Evolutionary conservation across 2,888 invertebrate species (phyloP).

Genomic region (Pollenia griseotomentosa): DNA sequence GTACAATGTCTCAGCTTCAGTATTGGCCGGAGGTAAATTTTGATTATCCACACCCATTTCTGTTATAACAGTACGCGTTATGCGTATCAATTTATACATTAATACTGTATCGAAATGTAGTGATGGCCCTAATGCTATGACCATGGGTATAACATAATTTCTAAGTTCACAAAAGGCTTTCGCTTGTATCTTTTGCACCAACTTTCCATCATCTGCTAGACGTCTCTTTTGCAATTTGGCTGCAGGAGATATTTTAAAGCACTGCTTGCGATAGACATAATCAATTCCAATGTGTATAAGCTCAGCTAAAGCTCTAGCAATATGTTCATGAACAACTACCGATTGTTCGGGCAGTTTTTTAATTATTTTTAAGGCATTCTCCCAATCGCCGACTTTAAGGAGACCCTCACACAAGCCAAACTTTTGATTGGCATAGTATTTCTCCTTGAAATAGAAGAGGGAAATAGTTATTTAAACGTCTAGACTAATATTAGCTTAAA

Average conservation of each 20-base stretch:
- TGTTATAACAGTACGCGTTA: slow-evolving; percentile 84
- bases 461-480: neutral
- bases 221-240: slow-evolving; percentile 89
- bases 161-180: slow-evolving; percentile 89
- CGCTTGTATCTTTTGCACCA: slow-evolving; percentile 84
- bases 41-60: slow-evolving; percentile 83
- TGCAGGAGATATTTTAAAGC: slow-evolving; percentile 85
- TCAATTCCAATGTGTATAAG: slow-evolving; percentile 94
- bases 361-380: slow-evolving; percentile 91
- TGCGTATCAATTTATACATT: slow-evolving; percentile 92
- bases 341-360: slow-evolving; percentile 93
- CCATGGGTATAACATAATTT: slow-evolving; percentile 92
- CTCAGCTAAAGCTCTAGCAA: slow-evolving; percentile 91
- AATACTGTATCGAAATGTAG: slow-evolving; percentile 94
- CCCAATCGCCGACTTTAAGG: slow-evolving; percentile 95
- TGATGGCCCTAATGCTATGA: slow-evolving; percentile 93
- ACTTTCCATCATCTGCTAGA: slow-evolving; percentile 83
- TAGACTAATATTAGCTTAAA: too few relatives aligned
- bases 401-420: slow-evolving; percentile 96
- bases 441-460: slow-evolving; percentile 76
- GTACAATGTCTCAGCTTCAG: slow-evolving; percentile 87
- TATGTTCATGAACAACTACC: slow-evolving; percentile 90
- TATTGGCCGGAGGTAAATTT: slow-evolving; percentile 80
- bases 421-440: slow-evolving; percentile 91
- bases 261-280: slow-evolving; percentile 92